Evolutionary conservation across 2,113 vertebrate genomes (phyloP).

Genomic region (Festucalex cinctus): DNA sequence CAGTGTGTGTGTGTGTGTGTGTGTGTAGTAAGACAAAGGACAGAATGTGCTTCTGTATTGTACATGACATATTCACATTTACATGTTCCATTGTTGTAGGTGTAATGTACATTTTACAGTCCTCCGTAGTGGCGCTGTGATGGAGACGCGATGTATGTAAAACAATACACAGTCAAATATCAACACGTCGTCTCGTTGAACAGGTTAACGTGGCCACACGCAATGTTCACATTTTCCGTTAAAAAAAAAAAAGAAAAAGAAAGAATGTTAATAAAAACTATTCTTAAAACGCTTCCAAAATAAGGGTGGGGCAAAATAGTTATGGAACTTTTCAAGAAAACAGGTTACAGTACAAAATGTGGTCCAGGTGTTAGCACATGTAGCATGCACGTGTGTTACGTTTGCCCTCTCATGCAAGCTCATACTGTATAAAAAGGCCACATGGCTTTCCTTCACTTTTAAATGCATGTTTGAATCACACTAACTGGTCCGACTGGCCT

Average conservation of each 20-base stretch:
- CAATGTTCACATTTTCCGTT: constrained; percentile 65
- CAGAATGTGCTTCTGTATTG: constrained; percentile 75
- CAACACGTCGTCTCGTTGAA: constrained; percentile 30
- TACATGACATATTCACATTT: constrained; percentile 75
- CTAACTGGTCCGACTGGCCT: constrained; percentile 29
- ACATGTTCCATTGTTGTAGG: constrained; percentile 52
- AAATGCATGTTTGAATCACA: constrained; percentile 39
- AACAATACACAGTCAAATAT: constrained; percentile 39
- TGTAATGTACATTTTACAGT: constrained; percentile 47
- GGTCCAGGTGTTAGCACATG: constrained; percentile 56
- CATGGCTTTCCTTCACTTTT: constrained; percentile 68
- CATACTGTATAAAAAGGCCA: constrained; percentile 67
- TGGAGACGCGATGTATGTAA: constrained; percentile 28
- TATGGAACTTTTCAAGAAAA: constrained; percentile 67
- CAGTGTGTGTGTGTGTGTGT: constrained; percentile 42
- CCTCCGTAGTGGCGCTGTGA: constrained; percentile 43
- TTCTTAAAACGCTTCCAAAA: constrained; percentile 41
- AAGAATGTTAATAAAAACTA: constrained; percentile 18
- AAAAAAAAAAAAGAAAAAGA: constrained; percentile 50
- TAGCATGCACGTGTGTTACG: constrained; percentile 56
- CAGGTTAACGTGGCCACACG: constrained; percentile 33
- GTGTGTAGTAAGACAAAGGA: constrained; percentile 64
- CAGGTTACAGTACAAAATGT: constrained; percentile 72
- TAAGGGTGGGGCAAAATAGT: constrained; percentile 40
- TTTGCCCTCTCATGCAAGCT: constrained; percentile 53